These are phyloP conservation scores for Hafferia zeledoni DNA, from an alignment of 2,797 vertebrate genomes.

Conservation along the genomic window DNA sequence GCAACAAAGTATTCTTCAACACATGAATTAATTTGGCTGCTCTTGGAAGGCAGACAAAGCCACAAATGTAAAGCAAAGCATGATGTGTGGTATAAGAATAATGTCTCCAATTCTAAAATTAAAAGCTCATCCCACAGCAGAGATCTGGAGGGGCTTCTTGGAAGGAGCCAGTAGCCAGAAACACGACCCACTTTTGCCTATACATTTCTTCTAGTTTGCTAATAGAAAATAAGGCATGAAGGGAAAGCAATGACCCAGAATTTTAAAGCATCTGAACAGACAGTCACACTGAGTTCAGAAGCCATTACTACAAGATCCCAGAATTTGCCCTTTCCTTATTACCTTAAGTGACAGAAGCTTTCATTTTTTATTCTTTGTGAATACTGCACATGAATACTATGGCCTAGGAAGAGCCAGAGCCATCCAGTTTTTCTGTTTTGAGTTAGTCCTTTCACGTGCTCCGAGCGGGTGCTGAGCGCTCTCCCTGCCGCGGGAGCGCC, in stretches of 20 bases:
- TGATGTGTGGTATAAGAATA: not conserved
- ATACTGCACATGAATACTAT: not conserved
- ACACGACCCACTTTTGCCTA: not conserved
- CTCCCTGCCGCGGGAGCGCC: not conserved
- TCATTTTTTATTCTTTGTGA: not conserved
- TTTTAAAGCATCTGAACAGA: not conserved
- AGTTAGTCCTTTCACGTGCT: not conserved
- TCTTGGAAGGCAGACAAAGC: not conserved
- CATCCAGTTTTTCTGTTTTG: not conserved
- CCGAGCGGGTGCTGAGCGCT: not conserved
- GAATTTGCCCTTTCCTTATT: not conserved
- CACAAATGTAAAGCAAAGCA: not conserved
- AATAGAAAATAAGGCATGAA: not conserved
- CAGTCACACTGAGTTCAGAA: not conserved
- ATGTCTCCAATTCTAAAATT: not conserved
- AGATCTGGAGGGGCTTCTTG: not conserved
- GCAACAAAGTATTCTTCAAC: not conserved
- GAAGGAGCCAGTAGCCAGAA: not conserved
- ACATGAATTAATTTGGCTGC: not conserved
- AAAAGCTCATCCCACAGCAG: not conserved
- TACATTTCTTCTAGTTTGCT: not conserved
- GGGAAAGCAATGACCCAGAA: not conserved
- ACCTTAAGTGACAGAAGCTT: not conserved
- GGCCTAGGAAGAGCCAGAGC: not conserved
- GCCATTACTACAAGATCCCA: not conserved